Conservation (phyloP, 1,140 invertebrate genomes). For the Drosophila prosaltans region DNA sequence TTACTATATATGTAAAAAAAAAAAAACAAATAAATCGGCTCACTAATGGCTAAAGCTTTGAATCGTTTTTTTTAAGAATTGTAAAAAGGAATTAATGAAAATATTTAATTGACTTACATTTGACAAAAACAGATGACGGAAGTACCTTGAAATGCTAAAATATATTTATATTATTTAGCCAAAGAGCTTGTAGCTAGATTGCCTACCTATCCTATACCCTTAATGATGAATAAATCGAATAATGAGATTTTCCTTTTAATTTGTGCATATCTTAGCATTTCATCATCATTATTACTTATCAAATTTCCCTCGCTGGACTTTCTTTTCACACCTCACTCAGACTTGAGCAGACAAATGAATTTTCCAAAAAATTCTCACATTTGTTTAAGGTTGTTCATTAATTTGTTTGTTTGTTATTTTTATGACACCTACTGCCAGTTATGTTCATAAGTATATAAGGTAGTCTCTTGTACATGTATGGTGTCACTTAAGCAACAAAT, state of each 20-base stretch:
- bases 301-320: constrained; percentile 20
- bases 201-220: not conserved
- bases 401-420: constrained; percentile 51
- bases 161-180: too few relatives aligned
- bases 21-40: not conserved
- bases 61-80: not conserved
- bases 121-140: not conserved
- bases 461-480: not conserved
- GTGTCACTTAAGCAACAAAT: not conserved
- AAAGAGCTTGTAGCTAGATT: too few relatives aligned
- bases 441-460: constrained; percentile 19
- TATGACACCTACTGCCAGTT: constrained; percentile 17
- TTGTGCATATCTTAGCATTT: not conserved
- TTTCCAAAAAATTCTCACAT: constrained; percentile 23
- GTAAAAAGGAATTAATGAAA: not conserved
- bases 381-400: constrained; percentile 28
- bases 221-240: not conserved
- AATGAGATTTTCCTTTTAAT: not conserved
- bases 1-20: not conserved
- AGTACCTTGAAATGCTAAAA: not conserved
- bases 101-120: not conserved
- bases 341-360: constrained; percentile 1
- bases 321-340: constrained; percentile 20
- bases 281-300: not conserved
- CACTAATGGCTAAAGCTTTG: constrained; percentile 2